Base-by-base conservation (phyloP, 1,140 invertebrate species). In the Drosophila guanche region DNA sequence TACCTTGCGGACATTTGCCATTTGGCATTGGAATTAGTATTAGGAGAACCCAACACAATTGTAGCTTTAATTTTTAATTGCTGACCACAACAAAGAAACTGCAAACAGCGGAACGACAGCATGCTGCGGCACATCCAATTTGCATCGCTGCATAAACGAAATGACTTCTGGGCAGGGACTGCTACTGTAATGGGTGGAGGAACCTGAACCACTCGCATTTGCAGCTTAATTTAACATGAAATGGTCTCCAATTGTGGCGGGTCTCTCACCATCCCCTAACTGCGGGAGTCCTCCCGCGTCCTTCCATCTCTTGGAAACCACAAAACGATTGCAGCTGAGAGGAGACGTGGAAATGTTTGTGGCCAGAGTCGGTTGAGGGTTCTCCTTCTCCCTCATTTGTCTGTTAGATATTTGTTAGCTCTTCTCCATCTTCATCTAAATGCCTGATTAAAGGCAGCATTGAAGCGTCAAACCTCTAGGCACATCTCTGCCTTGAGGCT, bases 1-100 rank as follows among this genome's bases (percentile, higher is more conserved):
- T 42, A n/a, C 48, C 46, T 14, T 5, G 5, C 14, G 47, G 57
- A 29, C 50, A 62, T 55, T 69, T 23, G 23, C 57, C 42, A 60
- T 33, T 40, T 37, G 68, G 41, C 56, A 63, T 63, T 45, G 27
- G 47, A 68, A 67, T 47, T 23, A 48, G 42, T 20, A 6, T 10
- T 6, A 29, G 10, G 23, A 29, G 33, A 25, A 20, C 25, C 4
- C 42, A 4, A 23, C 23, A 40, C 20, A 67, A 68, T 45, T 20
- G 43, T 41, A 46, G 48, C 47, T 73, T 73, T 42, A 73, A 73
- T 73, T 73, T 73, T 73, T 65, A 73, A 73, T 73, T 73, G 69
- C 29, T 51, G 40, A 45, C 69, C 59, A 73, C 59, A 57, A 50
- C 59, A 73, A 57, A 65, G 52, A 48, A 37, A 50, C 16, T 10